These are phyloP conservation scores for Diorhabda sublineata DNA, from an alignment of 1,140 invertebrate species.

Conservation along the genomic window DNA sequence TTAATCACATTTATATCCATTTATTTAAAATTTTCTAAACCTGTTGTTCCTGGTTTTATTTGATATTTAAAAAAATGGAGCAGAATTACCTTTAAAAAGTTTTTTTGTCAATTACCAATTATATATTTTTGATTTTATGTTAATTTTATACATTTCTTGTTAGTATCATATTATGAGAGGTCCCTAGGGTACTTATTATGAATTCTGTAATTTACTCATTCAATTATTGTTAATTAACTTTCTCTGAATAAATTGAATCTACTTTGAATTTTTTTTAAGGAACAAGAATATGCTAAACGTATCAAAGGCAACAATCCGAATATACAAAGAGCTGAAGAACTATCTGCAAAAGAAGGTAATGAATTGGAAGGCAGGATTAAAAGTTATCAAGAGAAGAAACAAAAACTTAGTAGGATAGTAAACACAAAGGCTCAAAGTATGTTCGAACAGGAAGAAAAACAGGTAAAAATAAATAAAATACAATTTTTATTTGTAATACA, in stretches of 20 bases:
- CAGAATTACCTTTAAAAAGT: too few species aligned
- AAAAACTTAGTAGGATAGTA: slow-evolving; percentile 72
- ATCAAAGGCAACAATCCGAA: slow-evolving; percentile 31
- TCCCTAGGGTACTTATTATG: too few species aligned
- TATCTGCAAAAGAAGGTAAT: slow-evolving; percentile 39
- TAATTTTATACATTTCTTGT: too few species aligned
- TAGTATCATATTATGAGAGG: too few species aligned
- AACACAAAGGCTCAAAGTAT: slow-evolving; percentile 84
- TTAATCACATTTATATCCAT: too few species aligned
- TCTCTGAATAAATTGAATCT: too few species aligned
- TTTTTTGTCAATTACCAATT: too few species aligned
- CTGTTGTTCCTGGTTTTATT: too few species aligned
- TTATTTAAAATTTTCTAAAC: too few species aligned
- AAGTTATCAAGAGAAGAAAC: slow-evolving; percentile 62
- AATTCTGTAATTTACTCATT: not conserved
- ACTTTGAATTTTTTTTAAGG: slow-evolving; percentile 14
- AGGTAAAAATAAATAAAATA: slow-evolving; percentile 47
- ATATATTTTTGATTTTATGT: too few species aligned
- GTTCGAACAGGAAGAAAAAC: slow-evolving; percentile 81
- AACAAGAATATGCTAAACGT: slow-evolving; percentile 34
- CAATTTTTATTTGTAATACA: not conserved
- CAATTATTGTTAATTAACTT: not conserved
- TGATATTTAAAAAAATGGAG: too few species aligned
- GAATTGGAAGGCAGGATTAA: slow-evolving; percentile 55
- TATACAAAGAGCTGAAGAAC: slow-evolving; percentile 32